Percentiles rank a stretch among this genome's conserved stretches.
These are phyloP conservation scores for Drosophila neocordata DNA, from an alignment of 1,140 invertebrate genomes.

Conservation along the genomic window DNA sequence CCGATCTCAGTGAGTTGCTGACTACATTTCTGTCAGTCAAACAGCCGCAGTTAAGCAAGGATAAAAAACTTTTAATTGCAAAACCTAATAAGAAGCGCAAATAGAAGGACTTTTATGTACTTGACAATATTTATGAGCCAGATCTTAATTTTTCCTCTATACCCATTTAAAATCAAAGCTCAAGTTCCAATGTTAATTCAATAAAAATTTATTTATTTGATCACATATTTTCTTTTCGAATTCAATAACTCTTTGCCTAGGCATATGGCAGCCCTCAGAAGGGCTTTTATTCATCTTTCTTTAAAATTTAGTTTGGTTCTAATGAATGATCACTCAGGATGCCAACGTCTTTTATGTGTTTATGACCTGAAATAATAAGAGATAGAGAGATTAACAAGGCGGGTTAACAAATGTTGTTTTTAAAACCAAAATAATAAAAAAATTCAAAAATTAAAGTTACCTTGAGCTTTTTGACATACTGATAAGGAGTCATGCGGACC, in stretches of 20 bases:
- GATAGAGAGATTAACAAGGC: background rate
- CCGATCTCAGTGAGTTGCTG: conserved; percentile 94
- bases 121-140: too few relatives aligned
- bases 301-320: conserved; percentile 25
- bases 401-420: background rate
- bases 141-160: background rate
- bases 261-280: conserved; percentile 72
- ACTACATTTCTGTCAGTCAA: conserved; percentile 89
- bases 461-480: conserved; percentile 67
- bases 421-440: background rate
- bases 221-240: conserved; percentile 74
- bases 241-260: conserved; percentile 69
- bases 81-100: background rate
- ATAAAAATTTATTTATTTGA: conserved; percentile 79
- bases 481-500: conserved; percentile 28
- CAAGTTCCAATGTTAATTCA: conserved; percentile 45
- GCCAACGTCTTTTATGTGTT: conserved; percentile 55
- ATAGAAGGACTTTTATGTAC: too few relatives aligned
- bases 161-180: background rate
- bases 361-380: conserved; percentile 45
- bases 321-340: conserved; percentile 28
- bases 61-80: conserved; percentile 15
- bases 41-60: conserved; percentile 24
- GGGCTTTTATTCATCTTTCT: conserved; percentile 46
- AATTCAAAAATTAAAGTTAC: conserved; percentile 38